Evolutionary conservation across 2,888 invertebrate genomes (phyloP), one percentile per base, ranked within the genome.

Genomic region (Meta bourneti): DNA sequence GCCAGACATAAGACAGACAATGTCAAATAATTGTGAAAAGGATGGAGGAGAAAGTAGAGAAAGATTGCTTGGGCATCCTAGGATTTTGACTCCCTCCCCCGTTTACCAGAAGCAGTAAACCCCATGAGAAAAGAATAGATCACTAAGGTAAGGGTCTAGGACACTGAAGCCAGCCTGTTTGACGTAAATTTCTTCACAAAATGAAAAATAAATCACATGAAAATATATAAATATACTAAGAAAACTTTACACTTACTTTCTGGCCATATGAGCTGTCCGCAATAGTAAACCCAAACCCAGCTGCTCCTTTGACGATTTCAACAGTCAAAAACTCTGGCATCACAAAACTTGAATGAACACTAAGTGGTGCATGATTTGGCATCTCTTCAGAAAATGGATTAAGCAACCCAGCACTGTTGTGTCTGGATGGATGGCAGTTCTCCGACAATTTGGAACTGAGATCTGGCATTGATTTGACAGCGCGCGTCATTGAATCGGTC

Each of bases 231-330:
- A 34, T 2, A 34, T 34, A 34, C 13, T 20, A 19, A 8, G 16
- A 78, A 78, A 54, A 74, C 71, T n/a, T 7, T n/a, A n/a, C 7
- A 92, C 99, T 96, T 91, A 96, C 96, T 94, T 96, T 95, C 95
- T 99, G 99, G 0, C 99, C 99, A 94, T 97, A 97, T 0, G 98
- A 97, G 94, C 98, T 98, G 95, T 99, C 99, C 0, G 99, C 99
- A 94, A 99, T 99, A 72, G 99, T 99, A 95, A 99, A 99, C 0
- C 99, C 99, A 95, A 99, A 99, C 0, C 99, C 99, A 95, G 98
- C 97, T 48, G 97, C 96, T 7, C 99, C 99, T 94, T 98, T 97
- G 13, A 96, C 96, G 90, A 97, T 97, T 2, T 96, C 95, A 93
- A 97, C 96, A 51, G 96, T 96, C 78, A 97, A 95, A 93, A 96